Percentiles rank a stretch among this genome's conserved stretches.
phyloP scores from a whole-genome alignment of 2,797 vertebrate genomes.

The Delichon dasypus region DNA sequence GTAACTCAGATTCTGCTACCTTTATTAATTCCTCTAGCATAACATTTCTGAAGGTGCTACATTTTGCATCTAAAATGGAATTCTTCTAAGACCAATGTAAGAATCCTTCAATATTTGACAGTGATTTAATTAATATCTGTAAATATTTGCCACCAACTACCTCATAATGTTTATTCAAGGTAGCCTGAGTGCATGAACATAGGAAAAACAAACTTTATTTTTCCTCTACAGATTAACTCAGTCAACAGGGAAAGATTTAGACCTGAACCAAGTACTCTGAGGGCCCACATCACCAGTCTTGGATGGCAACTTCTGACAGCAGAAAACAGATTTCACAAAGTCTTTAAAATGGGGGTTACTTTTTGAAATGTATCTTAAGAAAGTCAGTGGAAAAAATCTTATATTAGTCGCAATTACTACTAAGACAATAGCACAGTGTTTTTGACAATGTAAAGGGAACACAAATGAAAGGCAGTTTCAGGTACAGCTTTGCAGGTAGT shows the following conservation, averaged over 20 bases:
- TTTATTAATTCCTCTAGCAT: not conserved
- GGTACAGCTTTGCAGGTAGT: not conserved
- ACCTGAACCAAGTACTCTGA: not conserved
- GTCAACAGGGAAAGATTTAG: not conserved
- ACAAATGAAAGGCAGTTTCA: not conserved
- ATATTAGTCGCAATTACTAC: not conserved
- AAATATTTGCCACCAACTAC: not conserved
- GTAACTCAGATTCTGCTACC: not conserved
- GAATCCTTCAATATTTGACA: not conserved
- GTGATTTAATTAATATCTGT: not conserved
- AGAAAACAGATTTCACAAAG: not conserved
- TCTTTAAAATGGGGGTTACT: not conserved
- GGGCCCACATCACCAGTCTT: not conserved
- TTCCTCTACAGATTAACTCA: not conserved
- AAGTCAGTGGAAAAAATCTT: not conserved
- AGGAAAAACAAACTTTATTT: slow-evolving; percentile 27
- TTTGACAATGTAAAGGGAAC: not conserved
- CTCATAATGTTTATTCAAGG: not conserved
- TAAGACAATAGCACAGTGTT: not conserved
- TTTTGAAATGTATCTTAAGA: not conserved
- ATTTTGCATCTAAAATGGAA: not conserved
- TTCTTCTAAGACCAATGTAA: not conserved
- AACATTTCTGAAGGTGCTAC: not conserved
- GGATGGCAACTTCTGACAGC: not conserved
- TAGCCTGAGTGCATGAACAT: not conserved